A percentile compares a stretch with the other conserved stretches of the same genome.
Conservation (phyloP, 2,888 invertebrate species). For the Stenolophus ochropezus region DNA sequence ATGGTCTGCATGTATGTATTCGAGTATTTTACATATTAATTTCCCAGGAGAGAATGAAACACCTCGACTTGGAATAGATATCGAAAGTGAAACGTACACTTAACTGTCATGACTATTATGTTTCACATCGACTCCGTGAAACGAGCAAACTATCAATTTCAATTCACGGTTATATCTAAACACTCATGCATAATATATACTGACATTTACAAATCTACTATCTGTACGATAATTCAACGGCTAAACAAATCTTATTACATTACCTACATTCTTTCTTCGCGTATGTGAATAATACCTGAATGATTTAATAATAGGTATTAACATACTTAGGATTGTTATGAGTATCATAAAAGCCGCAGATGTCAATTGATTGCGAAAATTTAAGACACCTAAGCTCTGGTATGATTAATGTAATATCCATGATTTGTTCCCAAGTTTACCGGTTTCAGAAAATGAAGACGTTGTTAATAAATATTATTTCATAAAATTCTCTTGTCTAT, state of each 20-base stretch:
- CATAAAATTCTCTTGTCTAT: too few relatives aligned
- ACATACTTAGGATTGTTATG: too few relatives aligned
- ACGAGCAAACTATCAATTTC: slow-evolving; percentile 38
- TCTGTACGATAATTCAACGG: not conserved
- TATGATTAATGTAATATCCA: too few relatives aligned
- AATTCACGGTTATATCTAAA: slow-evolving; percentile 37
- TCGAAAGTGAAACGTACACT: slow-evolving; percentile 43
- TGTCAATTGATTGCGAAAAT: too few relatives aligned
- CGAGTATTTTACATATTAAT: slow-evolving; percentile 44
- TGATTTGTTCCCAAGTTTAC: too few relatives aligned
- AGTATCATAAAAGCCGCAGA: too few relatives aligned
- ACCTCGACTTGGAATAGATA: slow-evolving; percentile 31
- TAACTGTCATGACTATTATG: slow-evolving; percentile 45
- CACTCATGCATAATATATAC: slow-evolving; percentile 24
- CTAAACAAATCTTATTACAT: not conserved
- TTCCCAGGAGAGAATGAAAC: slow-evolving; percentile 44
- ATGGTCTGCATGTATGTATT: slow-evolving; percentile 19
- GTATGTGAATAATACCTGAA: too few relatives aligned
- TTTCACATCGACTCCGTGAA: slow-evolving; percentile 31
- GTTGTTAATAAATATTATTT: too few relatives aligned
- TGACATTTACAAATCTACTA: slow-evolving; percentile 38
- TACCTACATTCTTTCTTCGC: too few relatives aligned
- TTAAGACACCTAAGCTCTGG: too few relatives aligned
- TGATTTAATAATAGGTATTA: too few relatives aligned
- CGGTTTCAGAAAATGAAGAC: too few relatives aligned